Evolutionary conservation across 2,797 vertebrate species (phyloP).

Genomic region (Acrossocheilus wenchowensis): DNA sequence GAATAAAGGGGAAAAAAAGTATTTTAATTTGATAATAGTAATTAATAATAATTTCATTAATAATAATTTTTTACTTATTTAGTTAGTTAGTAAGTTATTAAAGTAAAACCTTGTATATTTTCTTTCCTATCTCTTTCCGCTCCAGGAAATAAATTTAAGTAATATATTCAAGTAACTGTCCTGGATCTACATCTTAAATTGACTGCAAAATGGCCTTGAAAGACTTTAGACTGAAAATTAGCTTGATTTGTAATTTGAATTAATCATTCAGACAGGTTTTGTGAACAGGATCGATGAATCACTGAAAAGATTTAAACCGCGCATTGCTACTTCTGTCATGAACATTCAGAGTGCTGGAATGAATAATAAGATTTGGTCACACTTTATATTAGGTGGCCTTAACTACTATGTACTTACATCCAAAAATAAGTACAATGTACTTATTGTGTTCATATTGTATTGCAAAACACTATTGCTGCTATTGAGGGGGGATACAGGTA

Average conservation of each 20-base stretch:
- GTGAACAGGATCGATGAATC: not conserved
- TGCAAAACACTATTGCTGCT: too few relatives aligned
- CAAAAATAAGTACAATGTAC: too few relatives aligned
- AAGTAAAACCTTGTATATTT: not conserved
- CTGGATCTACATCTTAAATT: not conserved
- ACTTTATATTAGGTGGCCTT: too few relatives aligned
- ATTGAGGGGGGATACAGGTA: too few relatives aligned
- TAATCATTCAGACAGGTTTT: not conserved
- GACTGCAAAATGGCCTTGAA: not conserved
- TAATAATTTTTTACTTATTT: too few relatives aligned
- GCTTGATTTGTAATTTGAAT: not conserved
- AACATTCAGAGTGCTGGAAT: not conserved
- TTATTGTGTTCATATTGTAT: too few relatives aligned
- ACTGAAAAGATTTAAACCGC: not conserved
- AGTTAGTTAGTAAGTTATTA: too few relatives aligned
- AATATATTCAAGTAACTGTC: not conserved
- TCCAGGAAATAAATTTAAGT: not conserved
- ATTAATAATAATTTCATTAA: too few relatives aligned
- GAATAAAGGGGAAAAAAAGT: not conserved
- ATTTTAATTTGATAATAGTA: too few relatives aligned
- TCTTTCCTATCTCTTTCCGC: not conserved
- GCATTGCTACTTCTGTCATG: not conserved
- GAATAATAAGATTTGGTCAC: not conserved
- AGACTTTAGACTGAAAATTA: not conserved
- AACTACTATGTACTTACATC: too few relatives aligned